phyloP scores from a whole-genome alignment of 1,140 invertebrate genomes.

The Rhynchophorus ferrugineus region DNA sequence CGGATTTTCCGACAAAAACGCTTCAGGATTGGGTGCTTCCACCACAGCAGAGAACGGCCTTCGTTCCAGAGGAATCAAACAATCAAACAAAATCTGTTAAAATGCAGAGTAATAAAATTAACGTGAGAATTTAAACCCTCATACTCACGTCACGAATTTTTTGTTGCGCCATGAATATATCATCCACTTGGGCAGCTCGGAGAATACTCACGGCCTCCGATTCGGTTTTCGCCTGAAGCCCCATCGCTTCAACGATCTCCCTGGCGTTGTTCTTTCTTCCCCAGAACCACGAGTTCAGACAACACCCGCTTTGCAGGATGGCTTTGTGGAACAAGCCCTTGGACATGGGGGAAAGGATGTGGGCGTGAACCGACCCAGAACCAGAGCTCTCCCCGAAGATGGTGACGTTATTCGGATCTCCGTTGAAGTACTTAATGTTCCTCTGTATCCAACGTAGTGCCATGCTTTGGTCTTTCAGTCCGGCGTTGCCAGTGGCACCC shows the following conservation, averaged over 20 bases:
- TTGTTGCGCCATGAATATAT: slow-evolving; percentile 12
- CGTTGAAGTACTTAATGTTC: slow-evolving; percentile 52
- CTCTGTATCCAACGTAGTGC: slow-evolving; percentile 54
- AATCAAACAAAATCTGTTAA: too few relatives aligned
- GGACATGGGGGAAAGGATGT: slow-evolving; percentile 49
- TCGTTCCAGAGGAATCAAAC: neutral
- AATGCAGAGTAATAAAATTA: too few relatives aligned
- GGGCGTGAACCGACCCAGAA: slow-evolving; percentile 44
- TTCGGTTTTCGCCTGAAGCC: slow-evolving; percentile 1
- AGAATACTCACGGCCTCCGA: slow-evolving; percentile 13
- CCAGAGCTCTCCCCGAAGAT: slow-evolving; percentile 54
- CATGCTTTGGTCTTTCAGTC: slow-evolving; percentile 53
- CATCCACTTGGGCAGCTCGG: slow-evolving; percentile 1
- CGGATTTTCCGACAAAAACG: slow-evolving; percentile 43
- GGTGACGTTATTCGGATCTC: slow-evolving; percentile 53
- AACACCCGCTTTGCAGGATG: slow-evolving; percentile 55
- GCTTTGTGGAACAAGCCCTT: slow-evolving; percentile 52
- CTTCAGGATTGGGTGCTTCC: slow-evolving; percentile 39
- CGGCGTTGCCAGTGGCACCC: slow-evolving; percentile 52
- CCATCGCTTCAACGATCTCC: neutral
- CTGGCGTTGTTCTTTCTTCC: slow-evolving; percentile 25
- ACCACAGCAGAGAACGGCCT: slow-evolving; percentile 43
- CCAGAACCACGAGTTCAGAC: slow-evolving; percentile 43
- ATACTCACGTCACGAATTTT: slow-evolving; percentile 17
- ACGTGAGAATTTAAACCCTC: too few relatives aligned